These are phyloP conservation scores for Notospermus geniculatus DNA, from an alignment of 1,140 invertebrate genomes.

Conservation along the genomic window DNA sequence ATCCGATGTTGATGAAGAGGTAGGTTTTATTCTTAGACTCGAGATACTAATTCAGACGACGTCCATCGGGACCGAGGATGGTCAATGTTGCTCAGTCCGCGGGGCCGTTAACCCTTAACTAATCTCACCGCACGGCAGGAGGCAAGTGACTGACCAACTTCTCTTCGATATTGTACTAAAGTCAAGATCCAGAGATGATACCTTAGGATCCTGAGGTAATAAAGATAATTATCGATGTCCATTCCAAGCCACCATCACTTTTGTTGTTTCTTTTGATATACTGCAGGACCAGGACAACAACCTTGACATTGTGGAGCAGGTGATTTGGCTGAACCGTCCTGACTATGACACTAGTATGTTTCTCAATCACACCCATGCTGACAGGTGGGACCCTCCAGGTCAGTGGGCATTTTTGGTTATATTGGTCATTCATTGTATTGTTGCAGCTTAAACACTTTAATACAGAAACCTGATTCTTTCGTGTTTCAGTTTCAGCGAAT, in stretches of 20 bases:
- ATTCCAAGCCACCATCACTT: no score
- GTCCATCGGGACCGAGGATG: background rate
- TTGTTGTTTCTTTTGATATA: background rate
- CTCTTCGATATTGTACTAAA: background rate
- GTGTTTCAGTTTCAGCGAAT: background rate
- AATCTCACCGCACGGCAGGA: background rate
- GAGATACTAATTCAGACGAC: background rate
- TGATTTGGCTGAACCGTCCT: constrained; percentile 1
- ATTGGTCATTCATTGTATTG: background rate
- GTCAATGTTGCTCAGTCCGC: background rate
- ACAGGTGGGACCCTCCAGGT: constrained; percentile 8
- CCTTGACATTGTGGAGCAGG: constrained; percentile 8
- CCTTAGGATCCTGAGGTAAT: no score
- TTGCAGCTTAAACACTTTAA: background rate
- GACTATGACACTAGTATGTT: constrained; percentile 12
- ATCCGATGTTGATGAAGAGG: constrained; percentile 44
- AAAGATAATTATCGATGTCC: no score
- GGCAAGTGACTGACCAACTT: background rate
- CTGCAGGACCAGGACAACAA: background rate
- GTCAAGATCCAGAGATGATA: background rate
- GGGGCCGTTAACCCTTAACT: background rate
- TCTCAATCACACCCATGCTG: constrained; percentile 8
- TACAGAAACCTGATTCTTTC: background rate
- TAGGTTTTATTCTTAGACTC: constrained; percentile 4
- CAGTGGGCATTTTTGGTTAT: background rate